A percentile compares a stretch with the other conserved stretches of the same genome.
phyloP scores from a whole-genome alignment of 2,113 vertebrate species.

The Indicator maculatus region DNA sequence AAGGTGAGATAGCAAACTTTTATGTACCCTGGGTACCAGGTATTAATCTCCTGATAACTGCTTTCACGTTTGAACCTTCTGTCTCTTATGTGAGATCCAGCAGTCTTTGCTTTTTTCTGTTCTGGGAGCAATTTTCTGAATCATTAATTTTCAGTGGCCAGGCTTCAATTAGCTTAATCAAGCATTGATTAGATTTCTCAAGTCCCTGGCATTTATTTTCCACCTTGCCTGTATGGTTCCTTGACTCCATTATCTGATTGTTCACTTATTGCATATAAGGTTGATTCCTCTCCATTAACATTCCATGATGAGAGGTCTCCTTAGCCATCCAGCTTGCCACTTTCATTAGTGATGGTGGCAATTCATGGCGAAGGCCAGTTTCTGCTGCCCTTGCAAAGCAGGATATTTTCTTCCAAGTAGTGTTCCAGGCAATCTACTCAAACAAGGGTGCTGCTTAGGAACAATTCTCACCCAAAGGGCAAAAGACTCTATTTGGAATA shows the following conservation, averaged over 20 bases:
- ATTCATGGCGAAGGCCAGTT: slow-evolving; percentile 4
- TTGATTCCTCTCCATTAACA: slow-evolving; percentile 69
- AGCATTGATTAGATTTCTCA: slow-evolving; percentile 73
- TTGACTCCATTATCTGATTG: slow-evolving; percentile 69
- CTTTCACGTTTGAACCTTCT: slow-evolving; percentile 66
- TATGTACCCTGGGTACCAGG: neutral
- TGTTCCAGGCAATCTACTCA: neutral
- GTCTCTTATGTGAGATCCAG: slow-evolving; percentile 41
- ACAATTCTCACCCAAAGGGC: neutral
- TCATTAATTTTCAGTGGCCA: slow-evolving; percentile 75
- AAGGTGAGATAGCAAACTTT: slow-evolving; percentile 56
- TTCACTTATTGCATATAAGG: slow-evolving; percentile 50
- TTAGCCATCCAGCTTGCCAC: slow-evolving; percentile 61
- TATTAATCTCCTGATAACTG: slow-evolving; percentile 69
- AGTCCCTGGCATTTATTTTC: slow-evolving; percentile 70
- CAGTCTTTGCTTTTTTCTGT: slow-evolving; percentile 59
- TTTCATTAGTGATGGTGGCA: slow-evolving; percentile 56
- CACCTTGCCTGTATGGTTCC: slow-evolving; percentile 70
- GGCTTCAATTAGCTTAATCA: slow-evolving; percentile 75
- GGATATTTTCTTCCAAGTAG: neutral
- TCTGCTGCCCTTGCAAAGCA: slow-evolving; percentile 9
- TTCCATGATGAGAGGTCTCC: slow-evolving; percentile 49
- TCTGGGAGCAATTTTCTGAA: slow-evolving; percentile 70
- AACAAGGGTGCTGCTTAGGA: neutral
- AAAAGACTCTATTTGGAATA: neutral